A percentile compares a stretch with the other conserved stretches of the same genome.
phyloP scores from a whole-genome alignment of 2,113 vertebrate genomes.

The Phrynosoma platyrhinos region DNA sequence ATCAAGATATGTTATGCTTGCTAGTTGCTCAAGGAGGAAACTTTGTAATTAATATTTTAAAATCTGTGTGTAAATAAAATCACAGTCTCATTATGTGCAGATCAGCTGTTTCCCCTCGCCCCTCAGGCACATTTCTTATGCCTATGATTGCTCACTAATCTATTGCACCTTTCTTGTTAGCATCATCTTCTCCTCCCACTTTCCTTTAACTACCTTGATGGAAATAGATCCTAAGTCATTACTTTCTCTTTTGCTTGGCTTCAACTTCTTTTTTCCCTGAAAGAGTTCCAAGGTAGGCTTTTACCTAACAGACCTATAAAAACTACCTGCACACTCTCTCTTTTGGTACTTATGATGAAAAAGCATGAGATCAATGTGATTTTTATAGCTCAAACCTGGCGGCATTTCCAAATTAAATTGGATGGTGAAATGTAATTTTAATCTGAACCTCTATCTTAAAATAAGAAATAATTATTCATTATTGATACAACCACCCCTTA shows the following conservation, averaged over 20 bases:
- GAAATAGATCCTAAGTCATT: constrained; percentile 58
- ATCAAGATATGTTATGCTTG: neutral
- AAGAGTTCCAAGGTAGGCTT: constrained; percentile 66
- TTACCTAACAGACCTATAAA: constrained; percentile 74
- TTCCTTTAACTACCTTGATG: constrained; percentile 64
- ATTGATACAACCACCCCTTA: constrained; percentile 59
- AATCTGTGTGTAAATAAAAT: constrained; percentile 51
- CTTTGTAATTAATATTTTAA: fast-evolving
- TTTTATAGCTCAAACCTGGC: constrained; percentile 74
- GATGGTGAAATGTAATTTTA: constrained; percentile 73
- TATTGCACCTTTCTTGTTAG: constrained; percentile 55
- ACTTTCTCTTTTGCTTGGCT: constrained; percentile 41
- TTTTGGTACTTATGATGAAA: constrained; percentile 73
- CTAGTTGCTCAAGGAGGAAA: neutral
- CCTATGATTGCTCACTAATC: constrained; percentile 64
- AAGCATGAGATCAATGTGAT: constrained; percentile 74
- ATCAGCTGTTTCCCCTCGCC: constrained; percentile 31
- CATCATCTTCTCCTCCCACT: constrained; percentile 64
- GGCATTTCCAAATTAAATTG: constrained; percentile 73
- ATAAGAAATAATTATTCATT: constrained; percentile 76
- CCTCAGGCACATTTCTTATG: constrained; percentile 56
- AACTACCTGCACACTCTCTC: constrained; percentile 66
- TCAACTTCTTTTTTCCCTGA: constrained; percentile 40
- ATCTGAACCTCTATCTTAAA: constrained; percentile 72
- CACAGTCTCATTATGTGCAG: constrained; percentile 27